These are phyloP conservation scores for Carposina sasakii DNA, from an alignment of 1,140 invertebrate species.

Conservation along the genomic window DNA sequence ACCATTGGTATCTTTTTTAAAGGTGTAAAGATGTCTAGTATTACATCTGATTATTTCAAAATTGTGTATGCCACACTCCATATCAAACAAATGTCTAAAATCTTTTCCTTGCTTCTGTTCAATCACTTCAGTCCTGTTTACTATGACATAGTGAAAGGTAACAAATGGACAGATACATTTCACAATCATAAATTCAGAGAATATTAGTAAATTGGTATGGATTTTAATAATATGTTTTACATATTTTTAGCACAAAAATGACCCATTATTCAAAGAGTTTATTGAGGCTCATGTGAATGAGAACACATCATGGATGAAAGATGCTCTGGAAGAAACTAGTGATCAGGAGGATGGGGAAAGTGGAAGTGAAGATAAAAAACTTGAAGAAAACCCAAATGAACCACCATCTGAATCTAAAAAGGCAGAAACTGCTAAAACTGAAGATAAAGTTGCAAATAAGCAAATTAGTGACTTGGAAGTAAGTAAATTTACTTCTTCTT, in stretches of 20 bases:
- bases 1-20: too few species aligned
- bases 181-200: too few species aligned
- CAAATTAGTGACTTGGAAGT: conserved; percentile 84
- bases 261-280: conserved; percentile 92
- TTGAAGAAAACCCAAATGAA: conserved; percentile 28
- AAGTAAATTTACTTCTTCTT: conserved; percentile 20
- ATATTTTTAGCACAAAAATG: conserved; percentile 87
- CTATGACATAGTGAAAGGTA: too few species aligned
- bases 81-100: too few species aligned
- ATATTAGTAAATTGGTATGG: too few species aligned
- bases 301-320: conserved; percentile 82
- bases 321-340: conserved; percentile 64
- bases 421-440: conserved; percentile 4
- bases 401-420: conserved; percentile 28
- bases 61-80: too few species aligned
- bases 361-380: conserved; percentile 49
- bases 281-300: conserved; percentile 82
- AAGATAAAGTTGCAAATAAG: conserved; percentile 75
- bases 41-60: too few species aligned
- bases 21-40: too few species aligned
- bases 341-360: conserved; percentile 59
- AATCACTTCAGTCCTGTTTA: too few species aligned
- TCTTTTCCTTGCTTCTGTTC: too few species aligned
- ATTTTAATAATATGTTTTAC: too few species aligned
- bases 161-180: too few species aligned